Evolutionary conservation across 2,113 vertebrate genomes (phyloP).

Genomic region (Notiomystis cincta): DNA sequence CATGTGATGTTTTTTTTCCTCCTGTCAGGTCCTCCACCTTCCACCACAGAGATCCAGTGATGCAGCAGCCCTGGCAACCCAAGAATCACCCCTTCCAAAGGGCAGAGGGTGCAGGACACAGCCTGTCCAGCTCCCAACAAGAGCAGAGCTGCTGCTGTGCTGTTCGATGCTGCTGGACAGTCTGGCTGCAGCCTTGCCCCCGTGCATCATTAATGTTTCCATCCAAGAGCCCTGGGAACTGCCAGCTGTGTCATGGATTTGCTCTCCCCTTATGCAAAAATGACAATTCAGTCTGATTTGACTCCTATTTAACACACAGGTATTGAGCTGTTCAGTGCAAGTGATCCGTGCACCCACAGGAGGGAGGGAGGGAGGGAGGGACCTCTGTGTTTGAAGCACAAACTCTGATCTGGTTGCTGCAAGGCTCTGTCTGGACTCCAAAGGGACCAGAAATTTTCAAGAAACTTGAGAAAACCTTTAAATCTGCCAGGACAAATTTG

Average conservation of each 20-base stretch:
- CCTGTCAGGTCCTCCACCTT: not conserved
- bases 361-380: not conserved
- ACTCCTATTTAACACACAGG: rapidly evolving
- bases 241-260: not conserved
- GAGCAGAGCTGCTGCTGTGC: not conserved
- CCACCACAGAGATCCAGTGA: not conserved
- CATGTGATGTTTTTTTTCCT: not conserved
- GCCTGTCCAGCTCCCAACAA: not conserved
- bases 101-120: not conserved
- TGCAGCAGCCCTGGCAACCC: not conserved
- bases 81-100: not conserved
- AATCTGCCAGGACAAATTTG: not conserved
- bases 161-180: not conserved
- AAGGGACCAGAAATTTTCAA: not conserved
- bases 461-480: not conserved
- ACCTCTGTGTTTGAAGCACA: not conserved
- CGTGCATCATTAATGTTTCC: not conserved
- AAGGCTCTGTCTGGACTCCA: not conserved
- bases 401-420: not conserved
- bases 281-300: not conserved
- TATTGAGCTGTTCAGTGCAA: not conserved
- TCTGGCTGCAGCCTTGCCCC: not conserved
- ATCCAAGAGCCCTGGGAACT: not conserved
- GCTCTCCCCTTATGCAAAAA: not conserved
- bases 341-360: not conserved